A percentile compares a stretch with the other conserved stretches of the same genome.
phyloP scores from a whole-genome alignment of 2,113 vertebrate species.

The Sylvilagus bachmani region DNA sequence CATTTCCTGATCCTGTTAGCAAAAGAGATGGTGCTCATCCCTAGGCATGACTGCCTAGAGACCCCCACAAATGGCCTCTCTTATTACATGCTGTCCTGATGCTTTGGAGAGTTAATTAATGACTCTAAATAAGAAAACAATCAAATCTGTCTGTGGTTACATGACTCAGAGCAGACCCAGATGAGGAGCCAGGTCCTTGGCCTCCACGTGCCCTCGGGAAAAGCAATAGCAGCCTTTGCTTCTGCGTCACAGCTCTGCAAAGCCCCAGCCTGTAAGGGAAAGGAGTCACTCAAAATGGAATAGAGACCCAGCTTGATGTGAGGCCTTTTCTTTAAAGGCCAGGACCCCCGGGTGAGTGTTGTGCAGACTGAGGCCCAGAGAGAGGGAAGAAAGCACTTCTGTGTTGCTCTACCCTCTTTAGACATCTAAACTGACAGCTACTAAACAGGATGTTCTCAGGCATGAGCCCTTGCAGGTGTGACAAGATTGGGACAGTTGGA shows the following conservation, averaged over 20 bases:
- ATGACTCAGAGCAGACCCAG: constrained; percentile 80
- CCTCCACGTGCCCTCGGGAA: constrained; percentile 68
- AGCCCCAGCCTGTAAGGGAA: constrained; percentile 4
- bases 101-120: constrained; percentile 79
- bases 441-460: neutral
- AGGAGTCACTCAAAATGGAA: constrained; percentile 46
- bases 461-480: neutral
- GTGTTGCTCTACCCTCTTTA: neutral
- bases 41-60: constrained; percentile 61
- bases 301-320: constrained; percentile 43
- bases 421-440: constrained; percentile 3
- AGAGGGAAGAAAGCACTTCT: constrained; percentile 26
- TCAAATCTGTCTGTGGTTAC: constrained; percentile 77
- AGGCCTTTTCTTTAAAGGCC: constrained; percentile 54
- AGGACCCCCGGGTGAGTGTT: neutral
- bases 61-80: constrained; percentile 71
- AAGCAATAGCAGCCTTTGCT: constrained; percentile 66
- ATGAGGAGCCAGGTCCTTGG: constrained; percentile 60
- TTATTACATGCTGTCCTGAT: constrained; percentile 80
- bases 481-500: constrained; percentile 14
- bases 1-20: constrained; percentile 67
- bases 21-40: constrained; percentile 55
- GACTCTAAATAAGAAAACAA: constrained; percentile 82
- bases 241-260: constrained; percentile 42
- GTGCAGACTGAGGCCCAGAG: neutral